phyloP scores from a whole-genome alignment of 2,888 invertebrate genomes.

The Diachrysia chrysitis region DNA sequence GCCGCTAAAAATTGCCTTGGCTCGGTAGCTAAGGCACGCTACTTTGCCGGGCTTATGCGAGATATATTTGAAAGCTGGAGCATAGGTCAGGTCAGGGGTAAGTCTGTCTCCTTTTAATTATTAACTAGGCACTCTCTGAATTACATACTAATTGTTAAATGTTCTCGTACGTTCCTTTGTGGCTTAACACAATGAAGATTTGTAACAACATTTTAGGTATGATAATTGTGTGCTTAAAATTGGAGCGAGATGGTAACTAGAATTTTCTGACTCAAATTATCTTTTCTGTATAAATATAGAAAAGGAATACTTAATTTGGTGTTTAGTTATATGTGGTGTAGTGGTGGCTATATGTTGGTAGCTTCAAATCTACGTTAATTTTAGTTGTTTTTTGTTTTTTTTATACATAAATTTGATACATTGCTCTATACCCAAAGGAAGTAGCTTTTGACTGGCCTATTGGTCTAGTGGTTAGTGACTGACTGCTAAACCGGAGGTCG shows the following conservation, averaged over 20 bases:
- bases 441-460: too few species aligned
- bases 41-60: constrained; percentile 15
- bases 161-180: not conserved
- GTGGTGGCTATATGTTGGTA: not conserved
- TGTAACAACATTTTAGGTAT: not conserved
- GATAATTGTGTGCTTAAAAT: not conserved
- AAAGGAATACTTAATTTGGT: not conserved
- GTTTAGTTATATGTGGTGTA: not conserved
- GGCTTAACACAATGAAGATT: not conserved
- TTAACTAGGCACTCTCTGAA: not conserved
- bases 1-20: constrained; percentile 32
- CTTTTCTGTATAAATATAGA: not conserved
- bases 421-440: too few species aligned
- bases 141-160: constrained; percentile 5
- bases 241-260: not conserved
- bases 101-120: constrained; percentile 12
- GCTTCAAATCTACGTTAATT: too few species aligned
- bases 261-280: not conserved
- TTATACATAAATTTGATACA: too few species aligned
- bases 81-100: constrained; percentile 9
- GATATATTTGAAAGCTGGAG: constrained; percentile 7
- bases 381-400: too few species aligned
- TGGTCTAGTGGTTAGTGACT: too few species aligned
- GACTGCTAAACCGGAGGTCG: too few species aligned
- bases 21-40: constrained; percentile 4